phyloP scores from a whole-genome alignment of 1,140 invertebrate genomes.

The Cydia splendana region DNA sequence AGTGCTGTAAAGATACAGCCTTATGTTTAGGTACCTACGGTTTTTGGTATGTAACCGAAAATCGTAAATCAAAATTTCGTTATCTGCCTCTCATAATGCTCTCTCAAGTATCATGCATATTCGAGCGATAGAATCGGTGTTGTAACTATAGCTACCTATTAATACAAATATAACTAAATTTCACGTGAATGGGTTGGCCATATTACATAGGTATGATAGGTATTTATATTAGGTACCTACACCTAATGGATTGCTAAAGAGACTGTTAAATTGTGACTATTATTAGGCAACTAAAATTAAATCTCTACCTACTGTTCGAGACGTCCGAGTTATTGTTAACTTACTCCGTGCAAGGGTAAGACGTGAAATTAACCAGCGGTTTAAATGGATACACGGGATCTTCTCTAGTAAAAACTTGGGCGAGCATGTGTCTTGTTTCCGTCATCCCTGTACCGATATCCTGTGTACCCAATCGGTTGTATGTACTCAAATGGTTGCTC shows the following conservation, averaged over 20 bases:
- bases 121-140: too few species aligned
- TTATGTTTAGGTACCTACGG: too few species aligned
- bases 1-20: too few species aligned
- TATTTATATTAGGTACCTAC: too few species aligned
- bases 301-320: not conserved
- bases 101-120: too few species aligned
- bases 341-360: conserved; percentile 74
- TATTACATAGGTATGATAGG: too few species aligned
- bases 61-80: too few species aligned
- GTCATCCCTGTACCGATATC: conserved; percentile 62
- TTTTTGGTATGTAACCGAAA: not conserved
- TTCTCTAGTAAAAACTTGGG: conserved; percentile 63
- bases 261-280: too few species aligned
- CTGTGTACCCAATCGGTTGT: conserved; percentile 64
- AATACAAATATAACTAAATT: not conserved
- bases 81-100: too few species aligned
- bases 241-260: too few species aligned
- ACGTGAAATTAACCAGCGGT: conserved; percentile 72
- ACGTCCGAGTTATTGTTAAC: conserved; percentile 38
- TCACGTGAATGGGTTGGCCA: too few species aligned
- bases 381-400: conserved; percentile 67
- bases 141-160: not conserved
- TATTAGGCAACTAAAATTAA: too few species aligned
- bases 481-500: conserved; percentile 74
- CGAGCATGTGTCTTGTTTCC: conserved; percentile 69